Percentiles rank a stretch among this genome's conserved stretches.
These are phyloP conservation scores for Paedocypris micromegethes DNA, from an alignment of 2,797 vertebrate species.

Conservation along the genomic window DNA sequence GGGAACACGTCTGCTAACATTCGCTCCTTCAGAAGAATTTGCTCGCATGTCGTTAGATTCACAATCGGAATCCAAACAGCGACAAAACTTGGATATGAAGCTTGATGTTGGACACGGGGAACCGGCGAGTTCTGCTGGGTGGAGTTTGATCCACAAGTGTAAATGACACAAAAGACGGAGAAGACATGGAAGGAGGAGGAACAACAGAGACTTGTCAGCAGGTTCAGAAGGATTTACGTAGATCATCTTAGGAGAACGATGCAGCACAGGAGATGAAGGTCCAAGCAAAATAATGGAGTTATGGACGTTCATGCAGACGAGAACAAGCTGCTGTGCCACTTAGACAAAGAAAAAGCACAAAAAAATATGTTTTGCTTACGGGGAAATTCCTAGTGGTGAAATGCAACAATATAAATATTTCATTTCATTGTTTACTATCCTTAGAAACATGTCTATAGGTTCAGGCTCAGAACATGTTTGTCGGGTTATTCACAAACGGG, in stretches of 20 bases:
- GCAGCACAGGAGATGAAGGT: conserved; percentile 18
- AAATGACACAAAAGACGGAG: conserved; percentile 44
- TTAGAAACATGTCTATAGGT: too few species aligned
- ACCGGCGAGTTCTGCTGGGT: conserved; percentile 4
- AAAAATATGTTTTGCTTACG: too few species aligned
- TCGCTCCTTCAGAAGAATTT: conserved; percentile 29
- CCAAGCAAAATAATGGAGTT: conserved; percentile 5
- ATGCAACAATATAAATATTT: too few species aligned
- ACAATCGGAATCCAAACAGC: conserved; percentile 5
- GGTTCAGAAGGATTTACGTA: conserved; percentile 9
- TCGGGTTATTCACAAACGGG: too few species aligned
- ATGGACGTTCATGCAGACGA: conserved; percentile 25
- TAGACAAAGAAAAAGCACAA: neutral
- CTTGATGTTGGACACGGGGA: too few species aligned
- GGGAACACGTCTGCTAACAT: conserved; percentile 32
- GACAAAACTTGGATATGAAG: conserved; percentile 4
- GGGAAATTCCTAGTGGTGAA: neutral
- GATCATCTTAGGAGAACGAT: conserved; percentile 7
- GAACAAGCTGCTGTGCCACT: conserved; percentile 17
- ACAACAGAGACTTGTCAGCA: conserved; percentile 42
- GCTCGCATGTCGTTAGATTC: conserved; percentile 14
- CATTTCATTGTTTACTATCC: too few species aligned
- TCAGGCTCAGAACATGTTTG: too few species aligned
- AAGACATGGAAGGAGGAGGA: conserved; percentile 33
- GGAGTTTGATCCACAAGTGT: conserved; percentile 41